These are phyloP conservation scores for Galerucella calmariensis DNA, from an alignment of 2,888 invertebrate species.

Conservation along the genomic window DNA sequence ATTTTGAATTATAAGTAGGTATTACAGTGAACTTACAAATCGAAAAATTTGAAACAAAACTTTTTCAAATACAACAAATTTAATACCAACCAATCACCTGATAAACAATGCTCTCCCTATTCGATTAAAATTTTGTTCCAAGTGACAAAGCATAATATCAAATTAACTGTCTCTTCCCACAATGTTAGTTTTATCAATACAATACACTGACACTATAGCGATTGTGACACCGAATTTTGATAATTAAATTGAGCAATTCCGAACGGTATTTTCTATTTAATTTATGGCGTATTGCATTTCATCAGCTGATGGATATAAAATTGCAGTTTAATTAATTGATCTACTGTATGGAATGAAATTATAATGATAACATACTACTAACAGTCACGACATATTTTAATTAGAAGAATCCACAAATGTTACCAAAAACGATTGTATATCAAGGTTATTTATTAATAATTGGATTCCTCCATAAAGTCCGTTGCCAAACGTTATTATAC, in stretches of 20 bases:
- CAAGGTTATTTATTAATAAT: no score
- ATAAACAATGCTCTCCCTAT: not conserved
- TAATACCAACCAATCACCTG: no score
- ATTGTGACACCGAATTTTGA: conserved; percentile 2
- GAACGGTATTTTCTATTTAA: conserved; percentile 23
- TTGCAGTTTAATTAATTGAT: conserved; percentile 20
- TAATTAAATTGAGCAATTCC: conserved; percentile 23
- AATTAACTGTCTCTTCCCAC: not conserved
- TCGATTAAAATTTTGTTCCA: not conserved
- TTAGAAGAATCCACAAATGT: not conserved
- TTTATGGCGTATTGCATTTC: conserved; percentile 22
- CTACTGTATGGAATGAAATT: not conserved
- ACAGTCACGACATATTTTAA: not conserved
- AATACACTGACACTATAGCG: not conserved
- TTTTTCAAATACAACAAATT: no score
- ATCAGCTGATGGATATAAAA: conserved; percentile 20
- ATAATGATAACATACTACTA: not conserved
- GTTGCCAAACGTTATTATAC: no score
- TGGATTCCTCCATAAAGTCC: no score
- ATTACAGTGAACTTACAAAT: no score
- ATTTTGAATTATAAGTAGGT: no score
- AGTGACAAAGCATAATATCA: not conserved
- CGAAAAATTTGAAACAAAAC: no score
- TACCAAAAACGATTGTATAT: not conserved
- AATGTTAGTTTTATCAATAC: not conserved